A percentile compares a stretch with the other conserved stretches of the same genome.
These are phyloP conservation scores for Anagrus nilaparvatae DNA, from an alignment of 1,140 invertebrate species.

Conservation along the genomic window DNA sequence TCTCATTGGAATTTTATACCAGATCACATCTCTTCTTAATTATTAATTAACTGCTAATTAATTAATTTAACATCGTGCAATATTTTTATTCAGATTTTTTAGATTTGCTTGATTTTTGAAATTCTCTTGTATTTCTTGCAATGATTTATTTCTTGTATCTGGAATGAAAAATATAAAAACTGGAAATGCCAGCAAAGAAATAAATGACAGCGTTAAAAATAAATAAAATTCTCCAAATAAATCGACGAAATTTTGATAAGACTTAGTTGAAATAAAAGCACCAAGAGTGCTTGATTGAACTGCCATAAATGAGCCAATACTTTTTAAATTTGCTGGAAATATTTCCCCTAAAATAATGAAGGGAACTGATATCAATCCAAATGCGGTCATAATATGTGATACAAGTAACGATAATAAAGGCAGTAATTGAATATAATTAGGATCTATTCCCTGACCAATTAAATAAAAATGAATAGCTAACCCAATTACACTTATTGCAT, in stretches of 20 bases:
- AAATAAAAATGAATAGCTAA: slow-evolving; percentile 52
- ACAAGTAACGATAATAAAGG: slow-evolving; percentile 14
- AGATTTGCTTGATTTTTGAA: no score
- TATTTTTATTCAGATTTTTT: no score
- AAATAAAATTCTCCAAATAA: slow-evolving; percentile 35
- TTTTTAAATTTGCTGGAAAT: slow-evolving; percentile 56
- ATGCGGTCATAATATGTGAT: slow-evolving; percentile 18
- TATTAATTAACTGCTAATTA: no score
- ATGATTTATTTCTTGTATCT: slow-evolving; percentile 72
- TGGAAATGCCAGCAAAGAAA: slow-evolving; percentile 48
- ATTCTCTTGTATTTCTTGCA: slow-evolving; percentile 34
- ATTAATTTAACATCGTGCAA: no score
- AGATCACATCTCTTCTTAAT: no score
- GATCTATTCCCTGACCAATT: slow-evolving; percentile 38
- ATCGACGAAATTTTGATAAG: slow-evolving; percentile 52
- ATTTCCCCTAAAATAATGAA: slow-evolving; percentile 60
- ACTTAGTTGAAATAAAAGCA: slow-evolving; percentile 62
- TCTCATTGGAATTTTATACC: no score
- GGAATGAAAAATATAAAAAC: slow-evolving; percentile 56
- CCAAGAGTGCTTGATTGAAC: slow-evolving; percentile 58
- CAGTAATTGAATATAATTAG: slow-evolving; percentile 21
- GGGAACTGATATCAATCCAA: slow-evolving; percentile 59
- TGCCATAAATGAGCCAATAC: slow-evolving; percentile 54
- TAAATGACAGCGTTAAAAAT: slow-evolving; percentile 10
- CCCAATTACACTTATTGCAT: slow-evolving; percentile 42